phyloP scores from a whole-genome alignment of 2,797 vertebrate genomes.

The Limosa lapponica region DNA sequence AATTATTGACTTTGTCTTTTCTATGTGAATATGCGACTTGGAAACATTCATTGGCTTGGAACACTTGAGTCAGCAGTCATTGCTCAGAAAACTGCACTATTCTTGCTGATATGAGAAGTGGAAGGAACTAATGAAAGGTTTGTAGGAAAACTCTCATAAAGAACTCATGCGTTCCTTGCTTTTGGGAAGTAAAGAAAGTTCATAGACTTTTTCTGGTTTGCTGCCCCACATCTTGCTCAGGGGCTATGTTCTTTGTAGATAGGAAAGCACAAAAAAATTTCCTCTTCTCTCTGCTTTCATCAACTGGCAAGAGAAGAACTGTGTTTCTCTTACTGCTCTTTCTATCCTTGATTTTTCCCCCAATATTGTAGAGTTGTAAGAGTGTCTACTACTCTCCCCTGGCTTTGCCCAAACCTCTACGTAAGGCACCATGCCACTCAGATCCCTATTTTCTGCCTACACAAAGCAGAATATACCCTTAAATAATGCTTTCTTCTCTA shows the following conservation, averaged over 20 bases:
- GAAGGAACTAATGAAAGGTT: not conserved
- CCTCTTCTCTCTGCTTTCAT: not conserved
- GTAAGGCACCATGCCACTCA: not conserved
- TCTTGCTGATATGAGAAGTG: not conserved
- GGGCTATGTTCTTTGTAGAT: not conserved
- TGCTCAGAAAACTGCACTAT: not conserved
- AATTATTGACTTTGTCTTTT: not conserved
- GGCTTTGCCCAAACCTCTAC: not conserved
- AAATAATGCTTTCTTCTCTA: not conserved
- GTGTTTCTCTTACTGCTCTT: not conserved
- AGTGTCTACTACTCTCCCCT: not conserved
- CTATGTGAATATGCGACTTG: not conserved
- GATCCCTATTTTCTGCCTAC: not conserved
- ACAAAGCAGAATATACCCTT: not conserved
- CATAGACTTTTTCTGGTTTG: not conserved
- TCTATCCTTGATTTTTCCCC: not conserved
- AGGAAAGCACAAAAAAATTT: not conserved
- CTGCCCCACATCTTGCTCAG: not conserved
- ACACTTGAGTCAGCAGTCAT: not conserved
- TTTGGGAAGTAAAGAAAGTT: not conserved
- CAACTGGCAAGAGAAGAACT: not conserved
- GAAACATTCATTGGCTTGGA: conserved; percentile 3
- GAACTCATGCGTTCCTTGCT: not conserved
- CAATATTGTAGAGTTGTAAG: not conserved
- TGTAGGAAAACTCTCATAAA: not conserved